These are phyloP conservation scores for Anoncus sp. DNA, from an alignment of 2,888 invertebrate genomes.

Conservation along the genomic window DNA sequence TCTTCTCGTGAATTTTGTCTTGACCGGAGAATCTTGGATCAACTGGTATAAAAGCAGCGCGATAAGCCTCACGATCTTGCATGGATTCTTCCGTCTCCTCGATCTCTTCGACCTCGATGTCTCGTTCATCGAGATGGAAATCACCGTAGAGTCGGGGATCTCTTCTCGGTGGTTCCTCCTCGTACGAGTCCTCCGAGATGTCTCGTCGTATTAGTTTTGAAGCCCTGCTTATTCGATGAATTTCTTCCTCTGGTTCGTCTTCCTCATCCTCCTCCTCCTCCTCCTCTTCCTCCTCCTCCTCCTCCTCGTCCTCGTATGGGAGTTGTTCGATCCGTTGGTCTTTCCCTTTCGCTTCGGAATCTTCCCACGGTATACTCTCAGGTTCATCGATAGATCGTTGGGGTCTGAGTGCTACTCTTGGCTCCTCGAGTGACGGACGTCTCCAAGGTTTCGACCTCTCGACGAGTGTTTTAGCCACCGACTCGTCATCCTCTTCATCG, in stretches of 20 bases:
- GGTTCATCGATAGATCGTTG: slow-evolving; percentile 68
- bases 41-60: slow-evolving; percentile 61
- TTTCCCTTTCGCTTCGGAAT: slow-evolving; percentile 60
- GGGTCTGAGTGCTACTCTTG: slow-evolving; percentile 75
- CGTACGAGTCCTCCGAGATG: slow-evolving; percentile 68
- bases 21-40: slow-evolving; percentile 61
- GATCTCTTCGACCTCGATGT: slow-evolving; percentile 6
- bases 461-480: slow-evolving; percentile 62
- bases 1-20: neutral
- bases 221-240: slow-evolving; percentile 37
- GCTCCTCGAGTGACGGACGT: slow-evolving; percentile 79
- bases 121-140: slow-evolving; percentile 44
- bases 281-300: slow-evolving; percentile 64
- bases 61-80: slow-evolving; percentile 54
- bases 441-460: slow-evolving; percentile 79
- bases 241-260: slow-evolving; percentile 67
- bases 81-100: slow-evolving; percentile 49
- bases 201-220: slow-evolving; percentile 50
- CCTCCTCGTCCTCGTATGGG: slow-evolving; percentile 57
- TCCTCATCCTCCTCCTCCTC: slow-evolving; percentile 55
- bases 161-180: slow-evolving; percentile 64
- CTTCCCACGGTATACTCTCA: slow-evolving; percentile 67
- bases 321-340: slow-evolving; percentile 52
- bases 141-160: slow-evolving; percentile 75
- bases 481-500: slow-evolving; percentile 72